phyloP scores from a whole-genome alignment of 2,888 invertebrate species.

The Rhagonycha lutea region DNA sequence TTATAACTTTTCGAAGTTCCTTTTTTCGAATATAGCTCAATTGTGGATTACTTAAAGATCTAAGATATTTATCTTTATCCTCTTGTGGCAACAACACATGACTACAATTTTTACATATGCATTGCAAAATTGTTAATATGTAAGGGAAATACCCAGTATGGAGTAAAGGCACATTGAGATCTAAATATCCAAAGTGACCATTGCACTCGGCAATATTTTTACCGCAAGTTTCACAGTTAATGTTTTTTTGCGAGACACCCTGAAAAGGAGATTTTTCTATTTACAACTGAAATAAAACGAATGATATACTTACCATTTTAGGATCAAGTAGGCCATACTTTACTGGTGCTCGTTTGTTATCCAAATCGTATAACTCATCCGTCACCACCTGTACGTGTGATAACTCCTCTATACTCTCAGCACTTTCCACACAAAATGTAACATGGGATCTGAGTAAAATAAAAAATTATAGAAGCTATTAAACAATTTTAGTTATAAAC shows the following conservation, averaged over 20 bases:
- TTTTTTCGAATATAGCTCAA: slow-evolving; percentile 89
- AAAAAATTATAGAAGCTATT: slow-evolving; percentile 36
- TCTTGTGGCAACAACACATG: slow-evolving; percentile 75
- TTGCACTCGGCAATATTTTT: slow-evolving; percentile 91
- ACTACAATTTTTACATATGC: slow-evolving; percentile 93
- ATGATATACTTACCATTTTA: slow-evolving; percentile 72
- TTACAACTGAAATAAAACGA: not conserved
- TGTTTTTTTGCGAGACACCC: slow-evolving; percentile 89
- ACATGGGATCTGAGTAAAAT: slow-evolving; percentile 76
- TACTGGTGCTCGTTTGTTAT: slow-evolving; percentile 80
- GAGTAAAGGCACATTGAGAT: slow-evolving; percentile 93
- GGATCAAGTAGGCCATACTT: slow-evolving; percentile 90
- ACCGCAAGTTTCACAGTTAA: slow-evolving; percentile 89
- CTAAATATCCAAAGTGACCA: slow-evolving; percentile 97
- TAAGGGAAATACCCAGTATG: slow-evolving; percentile 95
- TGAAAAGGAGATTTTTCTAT: slow-evolving; percentile 48
- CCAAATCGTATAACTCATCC: slow-evolving; percentile 87
- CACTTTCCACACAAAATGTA: slow-evolving; percentile 87
- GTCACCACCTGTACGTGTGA: slow-evolving; percentile 92
- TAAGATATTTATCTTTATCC: slow-evolving; percentile 69
- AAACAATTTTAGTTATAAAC: slow-evolving; percentile 46
- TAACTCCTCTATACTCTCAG: slow-evolving; percentile 88
- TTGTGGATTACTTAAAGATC: slow-evolving; percentile 77
- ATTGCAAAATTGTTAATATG: slow-evolving; percentile 89
- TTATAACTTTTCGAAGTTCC: slow-evolving; percentile 78